Evolutionary conservation across 1,140 invertebrate species (phyloP).

Genomic region (Drosophila baimaii): DNA sequence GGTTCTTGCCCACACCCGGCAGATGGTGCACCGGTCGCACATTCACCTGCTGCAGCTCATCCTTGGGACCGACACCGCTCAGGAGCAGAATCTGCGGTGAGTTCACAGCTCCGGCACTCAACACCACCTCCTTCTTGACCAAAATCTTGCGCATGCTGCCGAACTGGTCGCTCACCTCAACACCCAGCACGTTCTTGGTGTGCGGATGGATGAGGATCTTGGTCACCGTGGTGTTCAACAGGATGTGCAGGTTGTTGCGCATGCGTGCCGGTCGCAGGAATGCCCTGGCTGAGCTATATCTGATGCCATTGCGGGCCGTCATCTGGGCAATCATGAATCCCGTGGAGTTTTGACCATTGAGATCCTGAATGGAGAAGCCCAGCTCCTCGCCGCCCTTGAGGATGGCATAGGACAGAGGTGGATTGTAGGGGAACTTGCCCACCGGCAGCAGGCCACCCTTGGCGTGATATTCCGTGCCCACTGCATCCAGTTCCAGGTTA

Average conservation of each 20-base stretch:
- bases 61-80: constrained; percentile 92
- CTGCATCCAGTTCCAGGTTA: constrained; percentile 90
- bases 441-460: constrained; percentile 92
- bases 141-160: constrained; percentile 87
- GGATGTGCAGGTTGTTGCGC: constrained; percentile 90
- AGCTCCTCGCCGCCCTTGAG: constrained; percentile 93
- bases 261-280: constrained; percentile 91
- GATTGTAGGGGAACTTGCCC: constrained; percentile 93
- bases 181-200: constrained; percentile 85
- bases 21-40: too few species aligned
- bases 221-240: constrained; percentile 90
- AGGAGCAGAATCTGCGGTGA: constrained; percentile 93
- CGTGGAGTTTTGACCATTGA: constrained; percentile 92
- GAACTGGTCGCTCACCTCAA: constrained; percentile 86
- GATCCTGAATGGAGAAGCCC: constrained; percentile 91
- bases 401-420: constrained; percentile 92
- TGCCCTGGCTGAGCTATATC: constrained; percentile 91
- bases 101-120: constrained; percentile 90
- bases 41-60: too few species aligned
- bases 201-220: constrained; percentile 88
- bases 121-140: constrained; percentile 91
- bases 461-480: constrained; percentile 91
- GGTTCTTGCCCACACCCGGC: too few species aligned
- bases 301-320: constrained; percentile 93
- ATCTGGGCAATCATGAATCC: constrained; percentile 94